These are phyloP conservation scores for Aplidium turbinatum DNA, from an alignment of 23 tunicate species.

Conservation along the genomic window DNA sequence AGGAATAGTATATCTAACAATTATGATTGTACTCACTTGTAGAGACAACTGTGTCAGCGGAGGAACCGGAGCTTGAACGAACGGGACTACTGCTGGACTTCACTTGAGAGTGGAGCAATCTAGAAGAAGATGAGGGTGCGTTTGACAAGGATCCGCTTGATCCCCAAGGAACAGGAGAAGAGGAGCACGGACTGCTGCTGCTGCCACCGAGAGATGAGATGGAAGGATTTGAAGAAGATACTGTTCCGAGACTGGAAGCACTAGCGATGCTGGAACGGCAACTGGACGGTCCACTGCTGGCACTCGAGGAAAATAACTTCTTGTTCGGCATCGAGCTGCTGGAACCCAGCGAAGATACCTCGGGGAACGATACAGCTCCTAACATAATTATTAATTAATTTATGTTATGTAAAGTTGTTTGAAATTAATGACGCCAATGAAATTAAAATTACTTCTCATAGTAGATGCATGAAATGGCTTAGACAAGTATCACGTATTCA, in stretches of 20 bases:
- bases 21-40: slow-evolving; percentile 12
- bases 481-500: neutral
- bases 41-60: slow-evolving; percentile 59
- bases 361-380: neutral
- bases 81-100: too few relatives aligned
- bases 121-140: slow-evolving; percentile 35
- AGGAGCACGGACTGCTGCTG: slow-evolving; percentile 49
- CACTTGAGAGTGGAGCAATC: too few relatives aligned
- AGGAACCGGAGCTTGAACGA: slow-evolving; percentile 65
- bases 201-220: slow-evolving; percentile 35
- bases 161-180: slow-evolving; percentile 55
- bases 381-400: neutral
- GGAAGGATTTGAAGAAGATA: slow-evolving; percentile 49
- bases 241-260: slow-evolving; percentile 52
- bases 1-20: neutral
- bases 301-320: slow-evolving; percentile 32
- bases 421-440: neutral
- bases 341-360: slow-evolving; percentile 5
- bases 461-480: too few relatives aligned
- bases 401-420: neutral
- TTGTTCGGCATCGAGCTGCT: neutral
- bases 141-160: slow-evolving; percentile 22
- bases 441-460: neutral
- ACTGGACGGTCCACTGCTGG: slow-evolving; percentile 55
- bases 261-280: slow-evolving; percentile 61